phyloP scores from a whole-genome alignment of 2,888 invertebrate species.

The Rhabditophanes sp. region DNA sequence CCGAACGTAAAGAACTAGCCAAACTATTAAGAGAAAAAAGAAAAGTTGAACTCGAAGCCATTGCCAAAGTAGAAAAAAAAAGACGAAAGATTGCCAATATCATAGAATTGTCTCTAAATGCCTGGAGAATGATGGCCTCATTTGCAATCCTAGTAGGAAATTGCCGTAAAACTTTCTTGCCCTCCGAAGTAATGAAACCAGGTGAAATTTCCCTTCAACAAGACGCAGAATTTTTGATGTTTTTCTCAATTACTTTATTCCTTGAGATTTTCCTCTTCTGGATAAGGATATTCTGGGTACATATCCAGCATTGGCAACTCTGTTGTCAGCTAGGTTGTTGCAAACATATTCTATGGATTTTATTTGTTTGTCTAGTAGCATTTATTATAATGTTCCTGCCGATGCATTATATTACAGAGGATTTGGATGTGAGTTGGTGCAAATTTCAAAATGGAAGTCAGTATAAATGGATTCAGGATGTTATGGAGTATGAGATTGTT shows the following conservation, averaged over 20 bases:
- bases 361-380: too few relatives aligned
- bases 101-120: conserved; percentile 34
- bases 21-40: too few relatives aligned
- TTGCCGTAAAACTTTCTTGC: conserved; percentile 36
- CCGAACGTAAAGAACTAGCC: conserved; percentile 26
- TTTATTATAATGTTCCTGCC: too few relatives aligned
- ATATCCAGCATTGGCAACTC: conserved; percentile 34
- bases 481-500: too few relatives aligned
- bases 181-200: conserved; percentile 17
- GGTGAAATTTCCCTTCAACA: conserved; percentile 22
- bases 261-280: conserved; percentile 38
- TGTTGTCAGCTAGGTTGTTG: conserved; percentile 30
- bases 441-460: conserved; percentile 10
- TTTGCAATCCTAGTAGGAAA: conserved; percentile 39
- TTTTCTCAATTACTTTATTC: conserved; percentile 29
- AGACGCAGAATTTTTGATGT: too few relatives aligned
- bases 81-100: conserved; percentile 30
- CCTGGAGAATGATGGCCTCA: conserved; percentile 33
- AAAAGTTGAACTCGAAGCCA: too few relatives aligned
- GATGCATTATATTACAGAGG: conserved; percentile 29
- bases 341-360: conserved; percentile 18
- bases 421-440: conserved; percentile 33
- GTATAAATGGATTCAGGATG: too few relatives aligned
- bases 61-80: too few relatives aligned
- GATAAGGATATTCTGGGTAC: conserved; percentile 27